phyloP scores from a whole-genome alignment of 1,140 invertebrate species.

The Yoshiicerus persimilis region DNA sequence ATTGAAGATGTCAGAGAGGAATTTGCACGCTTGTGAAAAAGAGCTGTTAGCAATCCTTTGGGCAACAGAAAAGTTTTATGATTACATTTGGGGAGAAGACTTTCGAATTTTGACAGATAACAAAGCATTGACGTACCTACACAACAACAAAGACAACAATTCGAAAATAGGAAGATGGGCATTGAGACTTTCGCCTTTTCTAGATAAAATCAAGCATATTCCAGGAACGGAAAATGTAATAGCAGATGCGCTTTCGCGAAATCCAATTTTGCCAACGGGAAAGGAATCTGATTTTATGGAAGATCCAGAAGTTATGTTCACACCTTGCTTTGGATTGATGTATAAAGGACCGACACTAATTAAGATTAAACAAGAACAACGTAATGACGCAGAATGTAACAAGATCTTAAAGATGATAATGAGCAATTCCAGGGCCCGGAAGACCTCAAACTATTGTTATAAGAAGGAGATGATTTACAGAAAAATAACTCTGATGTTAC shows the following conservation, averaged over 20 bases:
- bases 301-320: background rate
- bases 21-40: slow-evolving; percentile 17
- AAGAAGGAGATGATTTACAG: background rate
- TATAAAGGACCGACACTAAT: background rate
- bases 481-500: background rate
- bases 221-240: background rate
- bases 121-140: slow-evolving; percentile 25
- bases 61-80: slow-evolving; percentile 33
- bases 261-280: background rate
- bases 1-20: slow-evolving; percentile 17
- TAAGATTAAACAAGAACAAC: background rate
- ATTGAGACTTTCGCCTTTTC: background rate
- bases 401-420: background rate
- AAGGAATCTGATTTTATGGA: background rate
- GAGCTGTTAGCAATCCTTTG: slow-evolving; percentile 37
- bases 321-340: background rate
- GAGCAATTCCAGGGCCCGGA: background rate
- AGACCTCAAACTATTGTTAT: background rate
- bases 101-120: slow-evolving; percentile 42
- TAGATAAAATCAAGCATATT: background rate
- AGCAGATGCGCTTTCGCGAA: background rate
- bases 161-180: slow-evolving; percentile 43
- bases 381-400: background rate
- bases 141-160: slow-evolving; percentile 5
- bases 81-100: background rate